Percentiles rank a stretch among this genome's conserved stretches.
phyloP scores from a whole-genome alignment of 2,888 invertebrate species.

The Malthinus seriepunctatus region DNA sequence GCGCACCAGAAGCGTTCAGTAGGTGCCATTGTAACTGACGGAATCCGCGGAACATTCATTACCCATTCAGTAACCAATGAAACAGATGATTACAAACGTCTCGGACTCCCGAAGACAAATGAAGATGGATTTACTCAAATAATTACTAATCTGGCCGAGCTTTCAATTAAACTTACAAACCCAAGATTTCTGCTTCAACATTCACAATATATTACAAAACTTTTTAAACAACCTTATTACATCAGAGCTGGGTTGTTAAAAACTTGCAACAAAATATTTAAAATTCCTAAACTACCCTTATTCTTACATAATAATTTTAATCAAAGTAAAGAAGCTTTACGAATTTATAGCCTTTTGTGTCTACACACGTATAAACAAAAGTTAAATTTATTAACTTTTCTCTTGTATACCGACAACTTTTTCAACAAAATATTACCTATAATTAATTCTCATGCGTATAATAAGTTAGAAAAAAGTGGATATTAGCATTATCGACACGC shows the following conservation, averaged over 20 bases:
- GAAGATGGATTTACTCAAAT: conserved; percentile 55
- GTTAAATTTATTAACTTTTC: conserved; percentile 1
- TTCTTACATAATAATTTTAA: not conserved
- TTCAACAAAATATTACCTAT: conserved; percentile 4
- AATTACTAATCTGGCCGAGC: conserved; percentile 58
- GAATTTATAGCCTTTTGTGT: conserved; percentile 1
- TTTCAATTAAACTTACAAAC: conserved; percentile 45
- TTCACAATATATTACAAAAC: conserved; percentile 14
- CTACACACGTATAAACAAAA: not conserved
- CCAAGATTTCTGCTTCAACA: conserved; percentile 25
- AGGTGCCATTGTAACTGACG: conserved; percentile 53
- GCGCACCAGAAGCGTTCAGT: conserved; percentile 53
- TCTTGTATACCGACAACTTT: not conserved
- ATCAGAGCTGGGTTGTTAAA: not conserved
- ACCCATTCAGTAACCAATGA: conserved; percentile 57
- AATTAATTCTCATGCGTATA: conserved; percentile 18
- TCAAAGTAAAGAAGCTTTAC: conserved; percentile 6
- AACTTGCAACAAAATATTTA: not conserved
- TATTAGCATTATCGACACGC: conserved; percentile 18
- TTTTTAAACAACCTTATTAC: conserved; percentile 3
- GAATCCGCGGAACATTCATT: conserved; percentile 56
- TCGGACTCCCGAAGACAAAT: conserved; percentile 53
- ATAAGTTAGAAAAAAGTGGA: conserved; percentile 12
- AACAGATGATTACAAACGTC: conserved; percentile 57
- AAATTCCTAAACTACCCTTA: not conserved